Conservation (phyloP, 2,113 vertebrate species). For the Lathamus discolor region DNA sequence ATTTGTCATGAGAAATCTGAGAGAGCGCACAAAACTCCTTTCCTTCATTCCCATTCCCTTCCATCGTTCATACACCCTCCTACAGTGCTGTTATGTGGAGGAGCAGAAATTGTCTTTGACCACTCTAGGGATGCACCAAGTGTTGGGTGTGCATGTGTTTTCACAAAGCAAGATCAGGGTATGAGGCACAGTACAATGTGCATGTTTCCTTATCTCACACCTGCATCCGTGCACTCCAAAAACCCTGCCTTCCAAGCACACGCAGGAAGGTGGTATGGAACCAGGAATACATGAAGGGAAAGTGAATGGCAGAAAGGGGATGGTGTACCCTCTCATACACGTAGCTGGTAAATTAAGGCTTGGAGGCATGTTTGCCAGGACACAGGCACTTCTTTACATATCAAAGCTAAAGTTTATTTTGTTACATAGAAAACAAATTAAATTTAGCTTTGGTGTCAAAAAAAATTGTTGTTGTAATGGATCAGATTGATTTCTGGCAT, state of each 20-base stretch:
- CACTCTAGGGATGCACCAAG: too few species aligned
- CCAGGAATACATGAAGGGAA: neutral
- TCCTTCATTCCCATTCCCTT: neutral
- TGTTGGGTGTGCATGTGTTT: neutral
- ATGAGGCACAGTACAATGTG: neutral
- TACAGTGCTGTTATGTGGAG: rapidly evolving
- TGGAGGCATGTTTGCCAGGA: neutral
- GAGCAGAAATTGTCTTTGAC: neutral
- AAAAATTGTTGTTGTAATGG: neutral
- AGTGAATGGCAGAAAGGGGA: rapidly evolving
- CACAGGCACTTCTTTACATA: neutral
- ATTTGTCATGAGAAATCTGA: neutral
- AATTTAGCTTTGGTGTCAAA: neutral
- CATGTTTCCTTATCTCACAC: neutral
- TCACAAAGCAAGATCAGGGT: neutral
- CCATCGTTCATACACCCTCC: neutral
- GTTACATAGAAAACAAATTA: neutral
- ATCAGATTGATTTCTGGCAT: neutral
- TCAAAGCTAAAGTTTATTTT: neutral
- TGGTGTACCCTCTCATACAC: neutral
- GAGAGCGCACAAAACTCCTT: neutral
- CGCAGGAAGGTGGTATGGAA: neutral
- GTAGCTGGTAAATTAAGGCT: neutral
- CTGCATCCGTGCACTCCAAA: neutral
- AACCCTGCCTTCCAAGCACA: neutral